These are phyloP conservation scores for Lepus americanus DNA, from an alignment of 2,113 vertebrate genomes.

Conservation along the genomic window DNA sequence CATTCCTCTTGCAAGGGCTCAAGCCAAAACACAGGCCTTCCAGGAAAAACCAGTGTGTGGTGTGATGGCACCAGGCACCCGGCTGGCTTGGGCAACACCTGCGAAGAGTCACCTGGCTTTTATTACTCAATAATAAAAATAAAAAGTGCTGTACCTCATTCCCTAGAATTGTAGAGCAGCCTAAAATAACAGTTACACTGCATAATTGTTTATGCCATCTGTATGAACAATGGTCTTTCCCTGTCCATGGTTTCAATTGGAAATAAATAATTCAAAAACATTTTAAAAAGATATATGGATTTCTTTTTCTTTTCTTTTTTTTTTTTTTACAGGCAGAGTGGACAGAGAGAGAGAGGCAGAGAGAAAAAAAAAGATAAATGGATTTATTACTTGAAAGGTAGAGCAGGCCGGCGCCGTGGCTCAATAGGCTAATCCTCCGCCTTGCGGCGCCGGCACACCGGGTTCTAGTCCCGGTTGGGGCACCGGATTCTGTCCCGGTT, in stretches of 20 bases:
- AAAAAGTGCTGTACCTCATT: background rate
- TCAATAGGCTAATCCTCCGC: too few relatives aligned
- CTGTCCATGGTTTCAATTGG: background rate
- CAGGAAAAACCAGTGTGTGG: background rate
- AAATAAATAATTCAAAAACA: background rate
- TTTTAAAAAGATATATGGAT: background rate
- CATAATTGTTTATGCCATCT: background rate
- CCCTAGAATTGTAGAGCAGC: background rate
- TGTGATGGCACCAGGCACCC: accelerated
- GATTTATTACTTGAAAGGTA: too few relatives aligned
- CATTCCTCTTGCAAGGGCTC: background rate
- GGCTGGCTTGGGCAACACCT: too few relatives aligned
- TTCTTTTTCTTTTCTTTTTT: too few relatives aligned
- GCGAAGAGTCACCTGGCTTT: background rate
- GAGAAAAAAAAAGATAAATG: too few relatives aligned
- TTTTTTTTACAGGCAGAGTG: too few relatives aligned
- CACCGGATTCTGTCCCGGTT: too few relatives aligned
- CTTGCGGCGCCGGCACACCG: too few relatives aligned
- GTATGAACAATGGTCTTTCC: background rate
- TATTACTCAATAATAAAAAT: background rate
- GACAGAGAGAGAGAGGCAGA: too few relatives aligned
- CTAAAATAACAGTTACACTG: background rate
- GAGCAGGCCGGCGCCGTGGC: too few relatives aligned
- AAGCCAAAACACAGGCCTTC: background rate
- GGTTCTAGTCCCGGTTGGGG: too few relatives aligned